Evolutionary conservation across 2,113 vertebrate species (phyloP).

Genomic region (Ceyx cyanopectus): DNA sequence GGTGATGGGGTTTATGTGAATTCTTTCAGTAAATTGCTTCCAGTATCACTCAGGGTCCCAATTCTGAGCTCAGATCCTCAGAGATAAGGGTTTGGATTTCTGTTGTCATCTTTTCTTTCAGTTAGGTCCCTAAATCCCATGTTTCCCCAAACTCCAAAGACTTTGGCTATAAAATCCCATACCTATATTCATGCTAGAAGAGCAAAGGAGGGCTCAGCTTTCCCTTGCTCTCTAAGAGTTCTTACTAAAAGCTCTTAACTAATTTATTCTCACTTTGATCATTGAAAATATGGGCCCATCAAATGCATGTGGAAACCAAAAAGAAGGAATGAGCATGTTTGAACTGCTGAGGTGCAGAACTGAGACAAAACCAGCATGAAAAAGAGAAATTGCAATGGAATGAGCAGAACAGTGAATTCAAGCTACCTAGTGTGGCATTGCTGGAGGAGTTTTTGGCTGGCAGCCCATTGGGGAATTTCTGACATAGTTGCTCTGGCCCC

Average conservation of each 20-base stretch:
- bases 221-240: background rate
- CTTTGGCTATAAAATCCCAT: background rate
- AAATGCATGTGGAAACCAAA: fast-evolving
- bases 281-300: background rate
- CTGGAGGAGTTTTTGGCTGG: background rate
- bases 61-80: background rate
- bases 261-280: background rate
- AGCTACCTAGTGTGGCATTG: fast-evolving
- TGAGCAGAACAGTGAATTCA: background rate
- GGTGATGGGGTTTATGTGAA: background rate
- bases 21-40: background rate
- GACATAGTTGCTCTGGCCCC: background rate
- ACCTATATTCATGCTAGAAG: fast-evolving
- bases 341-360: background rate
- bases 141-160: background rate
- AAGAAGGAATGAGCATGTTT: background rate
- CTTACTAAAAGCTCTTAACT: background rate
- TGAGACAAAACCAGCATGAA: background rate
- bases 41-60: fast-evolving
- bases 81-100: background rate
- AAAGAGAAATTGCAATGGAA: background rate
- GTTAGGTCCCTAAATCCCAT: background rate
- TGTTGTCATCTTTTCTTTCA: fast-evolving
- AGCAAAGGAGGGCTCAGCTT: background rate
- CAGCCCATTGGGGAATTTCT: background rate